These are phyloP conservation scores for Chaetophractus vellerosus DNA, from an alignment of 2,797 vertebrate genomes.

Conservation along the genomic window DNA sequence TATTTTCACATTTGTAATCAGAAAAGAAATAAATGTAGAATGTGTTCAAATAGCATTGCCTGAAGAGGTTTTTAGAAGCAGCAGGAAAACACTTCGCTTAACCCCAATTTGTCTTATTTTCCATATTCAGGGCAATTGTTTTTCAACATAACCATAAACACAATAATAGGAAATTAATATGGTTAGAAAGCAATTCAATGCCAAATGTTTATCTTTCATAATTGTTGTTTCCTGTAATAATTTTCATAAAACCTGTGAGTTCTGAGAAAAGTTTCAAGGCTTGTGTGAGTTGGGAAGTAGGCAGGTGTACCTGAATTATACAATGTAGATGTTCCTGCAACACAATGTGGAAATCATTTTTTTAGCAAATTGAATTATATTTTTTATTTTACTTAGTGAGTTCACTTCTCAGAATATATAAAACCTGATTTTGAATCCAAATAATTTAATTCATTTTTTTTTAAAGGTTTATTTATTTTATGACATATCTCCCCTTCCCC, in stretches of 20 bases:
- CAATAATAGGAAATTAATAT: slow-evolving; percentile 80
- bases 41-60: slow-evolving; percentile 76
- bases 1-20: slow-evolving; percentile 67
- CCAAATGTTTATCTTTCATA: slow-evolving; percentile 79
- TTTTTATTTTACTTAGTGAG: slow-evolving; percentile 18
- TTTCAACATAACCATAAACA: slow-evolving; percentile 63
- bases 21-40: slow-evolving; percentile 74
- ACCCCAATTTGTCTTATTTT: slow-evolving; percentile 84
- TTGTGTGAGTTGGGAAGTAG: not conserved
- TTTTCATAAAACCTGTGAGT: slow-evolving; percentile 76
- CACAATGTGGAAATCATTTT: not conserved
- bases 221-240: slow-evolving; percentile 69
- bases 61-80: slow-evolving; percentile 78
- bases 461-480: no score
- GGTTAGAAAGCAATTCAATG: slow-evolving; percentile 80
- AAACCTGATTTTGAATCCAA: slow-evolving; percentile 14
- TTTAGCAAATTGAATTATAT: slow-evolving; percentile 46
- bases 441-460: slow-evolving; percentile 51
- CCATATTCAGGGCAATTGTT: slow-evolving; percentile 76
- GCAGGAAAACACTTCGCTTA: slow-evolving; percentile 71
- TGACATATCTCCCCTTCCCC: no score
- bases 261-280: slow-evolving; percentile 68
- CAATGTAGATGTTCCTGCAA: not conserved
- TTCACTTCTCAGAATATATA: slow-evolving; percentile 61
- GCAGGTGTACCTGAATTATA: slow-evolving; percentile 54